Conservation (phyloP, 2,797 vertebrate species). For the Neopelma chrysocephalum region DNA sequence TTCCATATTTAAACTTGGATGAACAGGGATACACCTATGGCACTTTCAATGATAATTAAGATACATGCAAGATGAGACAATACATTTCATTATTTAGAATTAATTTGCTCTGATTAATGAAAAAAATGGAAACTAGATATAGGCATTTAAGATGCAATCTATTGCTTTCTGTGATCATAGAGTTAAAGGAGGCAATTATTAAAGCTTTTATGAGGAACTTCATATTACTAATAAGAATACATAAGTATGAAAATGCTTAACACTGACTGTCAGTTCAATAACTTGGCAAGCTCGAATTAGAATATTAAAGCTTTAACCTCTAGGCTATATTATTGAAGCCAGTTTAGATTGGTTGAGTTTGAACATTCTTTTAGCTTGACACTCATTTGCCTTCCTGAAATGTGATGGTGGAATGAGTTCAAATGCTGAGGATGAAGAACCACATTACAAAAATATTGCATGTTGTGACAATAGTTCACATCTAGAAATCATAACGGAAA, state of each 20-base stretch:
- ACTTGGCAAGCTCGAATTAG: not conserved
- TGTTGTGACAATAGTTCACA: not conserved
- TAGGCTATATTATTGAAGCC: not conserved
- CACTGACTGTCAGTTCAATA: not conserved
- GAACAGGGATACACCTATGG: not conserved
- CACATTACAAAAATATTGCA: not conserved
- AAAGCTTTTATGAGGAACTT: not conserved
- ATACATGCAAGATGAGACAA: not conserved
- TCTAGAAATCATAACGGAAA: not conserved
- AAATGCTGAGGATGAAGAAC: not conserved
- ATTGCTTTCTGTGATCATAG: not conserved
- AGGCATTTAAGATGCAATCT: not conserved
- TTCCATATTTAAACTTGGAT: not conserved
- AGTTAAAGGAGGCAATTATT: not conserved
- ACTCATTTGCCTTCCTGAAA: not conserved
- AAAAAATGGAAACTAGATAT: not conserved
- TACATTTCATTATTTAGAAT: not conserved
- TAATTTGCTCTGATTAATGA: not conserved
- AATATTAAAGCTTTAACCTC: not conserved
- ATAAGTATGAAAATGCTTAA: not conserved
- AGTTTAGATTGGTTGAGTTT: not conserved
- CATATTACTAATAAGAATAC: not conserved
- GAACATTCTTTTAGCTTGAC: not conserved
- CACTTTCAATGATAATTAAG: not conserved
- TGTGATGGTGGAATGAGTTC: not conserved